A percentile compares a stretch with the other conserved stretches of the same genome.
Evolutionary conservation across 2,113 vertebrate species (phyloP).

Genomic region (Bubo blakistoni): DNA sequence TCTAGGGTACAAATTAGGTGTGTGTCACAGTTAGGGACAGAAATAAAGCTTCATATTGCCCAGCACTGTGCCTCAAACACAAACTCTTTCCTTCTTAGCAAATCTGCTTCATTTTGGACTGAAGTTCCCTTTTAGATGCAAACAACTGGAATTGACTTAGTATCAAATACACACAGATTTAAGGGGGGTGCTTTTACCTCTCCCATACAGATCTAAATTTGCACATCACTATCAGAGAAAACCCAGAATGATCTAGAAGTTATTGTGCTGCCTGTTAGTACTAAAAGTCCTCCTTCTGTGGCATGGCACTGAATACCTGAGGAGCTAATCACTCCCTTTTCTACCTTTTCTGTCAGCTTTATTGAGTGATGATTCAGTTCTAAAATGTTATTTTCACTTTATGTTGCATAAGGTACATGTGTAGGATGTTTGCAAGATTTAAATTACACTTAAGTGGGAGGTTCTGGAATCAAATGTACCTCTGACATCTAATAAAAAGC

Average conservation of each 20-base stretch:
- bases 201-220: neutral
- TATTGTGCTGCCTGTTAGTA: neutral
- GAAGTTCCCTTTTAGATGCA: neutral
- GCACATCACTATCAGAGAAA: neutral
- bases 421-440: slow-evolving; percentile 55
- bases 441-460: slow-evolving; percentile 57
- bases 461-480: slow-evolving; percentile 46
- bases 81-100: neutral
- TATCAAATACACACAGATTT: neutral
- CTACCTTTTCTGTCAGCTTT: slow-evolving; percentile 16
- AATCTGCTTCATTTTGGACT: neutral
- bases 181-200: neutral
- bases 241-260: neutral
- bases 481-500: slow-evolving; percentile 43
- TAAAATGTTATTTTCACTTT: slow-evolving; percentile 41
- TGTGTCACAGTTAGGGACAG: neutral
- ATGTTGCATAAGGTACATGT: slow-evolving; percentile 36
- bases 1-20: neutral
- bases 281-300: neutral
- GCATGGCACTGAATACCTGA: neutral
- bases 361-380: slow-evolving; percentile 50
- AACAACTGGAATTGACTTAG: neutral
- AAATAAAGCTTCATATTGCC: neutral
- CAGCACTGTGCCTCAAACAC: neutral
- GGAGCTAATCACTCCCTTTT: neutral